Evolutionary conservation across 1,140 invertebrate genomes (phyloP).

Genomic region (Bombus superbus): DNA sequence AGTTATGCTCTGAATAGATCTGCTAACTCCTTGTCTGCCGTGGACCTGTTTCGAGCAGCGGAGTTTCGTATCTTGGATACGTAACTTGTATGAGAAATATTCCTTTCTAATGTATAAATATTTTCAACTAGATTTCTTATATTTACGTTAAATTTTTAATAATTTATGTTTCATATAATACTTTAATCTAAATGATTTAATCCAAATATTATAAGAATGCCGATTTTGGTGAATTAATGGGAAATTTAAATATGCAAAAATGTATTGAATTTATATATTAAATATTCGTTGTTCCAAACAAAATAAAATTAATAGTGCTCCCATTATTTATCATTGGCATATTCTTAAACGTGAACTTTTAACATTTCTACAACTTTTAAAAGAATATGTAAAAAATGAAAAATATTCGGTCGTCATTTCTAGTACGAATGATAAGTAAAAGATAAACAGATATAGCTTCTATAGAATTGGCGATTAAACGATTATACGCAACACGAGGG

Average conservation of each 20-base stretch:
- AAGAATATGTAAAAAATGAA: neutral
- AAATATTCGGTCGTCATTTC: neutral
- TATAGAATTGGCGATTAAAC: conserved; percentile 36
- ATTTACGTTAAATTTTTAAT: neutral
- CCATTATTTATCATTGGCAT: too few relatives aligned
- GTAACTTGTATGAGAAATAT: neutral
- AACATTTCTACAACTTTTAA: neutral
- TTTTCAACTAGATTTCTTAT: neutral
- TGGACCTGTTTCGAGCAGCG: conserved; percentile 9
- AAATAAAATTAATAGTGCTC: too few relatives aligned
- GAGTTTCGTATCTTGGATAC: neutral
- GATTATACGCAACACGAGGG: conserved; percentile 42
- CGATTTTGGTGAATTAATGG: neutral
- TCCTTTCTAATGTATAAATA: neutral
- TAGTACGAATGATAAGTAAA: neutral
- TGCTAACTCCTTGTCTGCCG: neutral
- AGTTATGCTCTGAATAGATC: conserved; percentile 33
- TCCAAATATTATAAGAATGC: neutral
- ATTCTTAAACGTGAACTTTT: neutral
- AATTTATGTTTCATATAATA: neutral
- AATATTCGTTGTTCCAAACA: too few relatives aligned
- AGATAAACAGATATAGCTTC: neutral
- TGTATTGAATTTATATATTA: too few relatives aligned
- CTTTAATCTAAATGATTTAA: neutral
- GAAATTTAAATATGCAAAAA: neutral